Evolutionary conservation across 37 sponge, comb jelly and placozoan species (phyloP).

Genomic region (Petrosia ficiformis): DNA sequence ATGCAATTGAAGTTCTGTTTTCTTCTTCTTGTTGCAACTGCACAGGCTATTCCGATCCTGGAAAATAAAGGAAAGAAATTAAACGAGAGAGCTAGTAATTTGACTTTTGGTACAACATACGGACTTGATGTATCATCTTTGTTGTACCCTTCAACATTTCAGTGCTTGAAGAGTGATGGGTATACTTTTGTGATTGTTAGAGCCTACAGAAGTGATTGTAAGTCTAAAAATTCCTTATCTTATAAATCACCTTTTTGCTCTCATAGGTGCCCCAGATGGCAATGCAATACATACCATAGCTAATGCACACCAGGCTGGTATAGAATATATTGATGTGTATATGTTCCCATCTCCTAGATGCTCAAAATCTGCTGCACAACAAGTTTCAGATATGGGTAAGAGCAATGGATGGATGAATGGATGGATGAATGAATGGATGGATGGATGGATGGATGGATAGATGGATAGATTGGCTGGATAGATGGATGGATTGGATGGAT

Average conservation of each 20-base stretch:
- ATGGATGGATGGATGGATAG: too few relatives aligned
- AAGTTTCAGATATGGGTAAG: slow-evolving; percentile 79
- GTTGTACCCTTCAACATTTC: slow-evolving; percentile 18
- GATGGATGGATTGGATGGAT: too few relatives aligned
- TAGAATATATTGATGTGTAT: slow-evolving; percentile 76
- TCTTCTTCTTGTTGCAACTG: too few relatives aligned
- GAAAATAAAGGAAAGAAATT: too few relatives aligned
- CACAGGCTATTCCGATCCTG: not conserved
- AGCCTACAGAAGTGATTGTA: slow-evolving; percentile 56
- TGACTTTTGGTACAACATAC: slow-evolving; percentile 9
- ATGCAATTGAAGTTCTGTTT: too few relatives aligned
- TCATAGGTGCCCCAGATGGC: slow-evolving; percentile 46
- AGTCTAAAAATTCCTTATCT: not conserved
- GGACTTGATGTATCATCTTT: slow-evolving; percentile 73
- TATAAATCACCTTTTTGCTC: not conserved
- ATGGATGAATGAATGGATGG: too few relatives aligned
- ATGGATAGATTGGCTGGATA: too few relatives aligned
- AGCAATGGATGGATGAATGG: too few relatives aligned
- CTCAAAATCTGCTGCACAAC: slow-evolving; percentile 47
- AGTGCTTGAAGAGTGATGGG: slow-evolving; percentile 65
- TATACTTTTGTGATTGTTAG: slow-evolving; percentile 70
- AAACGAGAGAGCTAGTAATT: too few relatives aligned
- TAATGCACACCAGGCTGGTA: slow-evolving; percentile 74
- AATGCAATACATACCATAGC: slow-evolving; percentile 57
- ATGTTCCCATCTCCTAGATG: slow-evolving; percentile 88